phyloP scores from a whole-genome alignment of 2,888 invertebrate genomes.

The Brenthis ino region DNA sequence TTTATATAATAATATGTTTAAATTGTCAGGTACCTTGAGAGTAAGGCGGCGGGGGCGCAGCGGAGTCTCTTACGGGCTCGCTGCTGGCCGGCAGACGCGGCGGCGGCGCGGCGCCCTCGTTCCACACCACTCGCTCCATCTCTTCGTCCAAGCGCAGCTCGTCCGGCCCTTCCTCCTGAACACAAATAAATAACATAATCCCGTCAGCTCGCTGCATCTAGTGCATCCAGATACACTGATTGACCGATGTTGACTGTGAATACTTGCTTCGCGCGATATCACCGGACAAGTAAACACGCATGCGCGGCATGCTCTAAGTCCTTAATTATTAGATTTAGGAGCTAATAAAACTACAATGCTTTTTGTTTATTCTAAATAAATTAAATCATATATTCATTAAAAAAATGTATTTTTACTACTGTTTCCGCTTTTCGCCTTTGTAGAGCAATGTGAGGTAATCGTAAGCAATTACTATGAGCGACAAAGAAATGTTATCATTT shows the following conservation, averaged over 20 bases:
- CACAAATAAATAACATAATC: slow-evolving; percentile 3
- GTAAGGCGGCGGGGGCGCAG: slow-evolving; percentile 56
- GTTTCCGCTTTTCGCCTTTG: too few relatives aligned
- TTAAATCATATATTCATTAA: too few relatives aligned
- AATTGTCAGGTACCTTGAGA: slow-evolving; percentile 35
- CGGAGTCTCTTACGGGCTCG: slow-evolving; percentile 58
- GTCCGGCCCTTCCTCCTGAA: slow-evolving; percentile 63
- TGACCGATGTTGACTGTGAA: slow-evolving; percentile 30
- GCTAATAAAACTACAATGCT: too few relatives aligned
- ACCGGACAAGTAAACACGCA: slow-evolving; percentile 17
- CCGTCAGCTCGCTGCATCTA: slow-evolving; percentile 3
- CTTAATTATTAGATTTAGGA: too few relatives aligned
- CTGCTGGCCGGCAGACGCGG: slow-evolving; percentile 63
- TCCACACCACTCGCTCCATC: slow-evolving; percentile 93
- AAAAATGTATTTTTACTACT: too few relatives aligned
- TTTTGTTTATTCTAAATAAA: too few relatives aligned
- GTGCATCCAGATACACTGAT: slow-evolving; percentile 29
- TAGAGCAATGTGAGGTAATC: too few relatives aligned
- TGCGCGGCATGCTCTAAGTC: slow-evolving; percentile 17
- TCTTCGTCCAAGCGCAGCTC: slow-evolving; percentile 91
- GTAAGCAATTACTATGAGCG: too few relatives aligned
- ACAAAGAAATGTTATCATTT: too few relatives aligned
- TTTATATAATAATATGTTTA: neutral
- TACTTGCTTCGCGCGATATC: slow-evolving; percentile 14
- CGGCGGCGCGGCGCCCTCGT: slow-evolving; percentile 85